phyloP scores from a whole-genome alignment of 2,888 invertebrate genomes.

The Campoplex capitator region DNA sequence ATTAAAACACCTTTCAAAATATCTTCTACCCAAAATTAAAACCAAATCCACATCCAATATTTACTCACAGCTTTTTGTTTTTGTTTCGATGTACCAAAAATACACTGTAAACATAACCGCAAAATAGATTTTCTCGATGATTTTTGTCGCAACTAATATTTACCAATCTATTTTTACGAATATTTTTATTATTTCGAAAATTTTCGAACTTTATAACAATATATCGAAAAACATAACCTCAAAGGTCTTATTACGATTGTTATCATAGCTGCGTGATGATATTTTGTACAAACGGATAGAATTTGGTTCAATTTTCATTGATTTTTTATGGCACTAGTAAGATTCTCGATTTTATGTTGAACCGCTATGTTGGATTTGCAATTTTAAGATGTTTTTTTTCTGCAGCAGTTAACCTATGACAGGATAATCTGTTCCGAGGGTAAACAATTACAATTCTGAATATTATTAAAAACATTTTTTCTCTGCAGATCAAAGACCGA shows the following conservation, averaged over 20 bases:
- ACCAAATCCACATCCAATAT: background rate
- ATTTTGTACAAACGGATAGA: background rate
- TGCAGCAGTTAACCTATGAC: background rate
- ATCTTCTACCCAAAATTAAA: background rate
- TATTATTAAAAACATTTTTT: slow-evolving; percentile 22
- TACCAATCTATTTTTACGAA: background rate
- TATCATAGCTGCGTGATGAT: background rate
- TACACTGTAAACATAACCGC: slow-evolving; percentile 14
- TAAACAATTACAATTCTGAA: background rate
- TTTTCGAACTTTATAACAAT: background rate
- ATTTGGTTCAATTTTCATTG: background rate
- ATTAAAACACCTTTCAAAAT: background rate
- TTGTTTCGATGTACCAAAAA: slow-evolving; percentile 52
- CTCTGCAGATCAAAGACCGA: slow-evolving; percentile 83
- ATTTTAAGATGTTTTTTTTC: background rate
- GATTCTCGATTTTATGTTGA: background rate
- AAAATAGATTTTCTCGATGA: background rate
- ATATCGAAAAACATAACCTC: slow-evolving; percentile 28
- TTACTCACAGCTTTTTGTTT: slow-evolving; percentile 60
- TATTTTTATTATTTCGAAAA: background rate
- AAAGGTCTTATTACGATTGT: background rate
- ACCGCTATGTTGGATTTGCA: background rate
- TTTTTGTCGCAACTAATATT: background rate
- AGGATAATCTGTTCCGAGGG: background rate
- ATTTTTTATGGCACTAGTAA: background rate